Evolutionary conservation across 2,797 vertebrate genomes (phyloP).

Genomic region (Kryptolebias ocellatus): DNA sequence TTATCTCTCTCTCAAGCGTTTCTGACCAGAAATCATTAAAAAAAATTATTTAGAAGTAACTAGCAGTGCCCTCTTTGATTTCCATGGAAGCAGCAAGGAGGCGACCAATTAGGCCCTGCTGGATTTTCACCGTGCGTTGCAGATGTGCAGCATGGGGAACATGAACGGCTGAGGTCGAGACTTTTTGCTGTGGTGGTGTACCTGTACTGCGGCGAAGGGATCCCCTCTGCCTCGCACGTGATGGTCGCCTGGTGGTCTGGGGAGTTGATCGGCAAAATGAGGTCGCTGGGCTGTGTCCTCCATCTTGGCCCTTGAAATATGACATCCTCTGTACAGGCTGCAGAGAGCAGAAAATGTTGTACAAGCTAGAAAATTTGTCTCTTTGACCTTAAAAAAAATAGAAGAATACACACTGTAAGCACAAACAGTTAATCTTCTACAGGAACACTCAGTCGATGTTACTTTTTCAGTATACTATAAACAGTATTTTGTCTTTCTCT

Average conservation of each 20-base stretch:
- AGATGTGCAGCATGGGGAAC: conserved; percentile 6
- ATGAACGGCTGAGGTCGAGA: conserved; percentile 9
- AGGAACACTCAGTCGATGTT: conserved; percentile 18
- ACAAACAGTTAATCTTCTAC: conserved; percentile 50
- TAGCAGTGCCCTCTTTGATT: conserved; percentile 60
- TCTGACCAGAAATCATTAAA: conserved; percentile 54
- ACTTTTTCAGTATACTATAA: conserved; percentile 29
- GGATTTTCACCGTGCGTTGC: conserved; percentile 25
- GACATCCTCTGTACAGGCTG: conserved; percentile 79
- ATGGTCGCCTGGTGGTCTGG: conserved; percentile 78
- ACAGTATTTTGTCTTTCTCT: conserved; percentile 8
- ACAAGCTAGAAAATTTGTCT: conserved; percentile 45
- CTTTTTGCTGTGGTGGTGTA: conserved; percentile 54
- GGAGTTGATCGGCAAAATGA: conserved; percentile 82
- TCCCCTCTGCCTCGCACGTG: conserved; percentile 78
- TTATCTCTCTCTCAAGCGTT: conserved; percentile 56
- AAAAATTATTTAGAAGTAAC: conserved; percentile 63
- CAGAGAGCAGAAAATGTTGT: conserved; percentile 47
- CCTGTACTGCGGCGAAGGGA: conserved; percentile 80
- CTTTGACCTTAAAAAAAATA: conserved; percentile 52
- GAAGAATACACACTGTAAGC: conserved; percentile 13
- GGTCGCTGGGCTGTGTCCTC: conserved; percentile 81
- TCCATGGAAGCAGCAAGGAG: conserved; percentile 43
- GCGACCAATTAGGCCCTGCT: conserved; percentile 54
- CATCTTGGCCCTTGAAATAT: conserved; percentile 83